Evolutionary conservation across 2,888 invertebrate species (phyloP), one percentile per base, ranked within the genome.

Genomic region (Odontocolon sp.): DNA sequence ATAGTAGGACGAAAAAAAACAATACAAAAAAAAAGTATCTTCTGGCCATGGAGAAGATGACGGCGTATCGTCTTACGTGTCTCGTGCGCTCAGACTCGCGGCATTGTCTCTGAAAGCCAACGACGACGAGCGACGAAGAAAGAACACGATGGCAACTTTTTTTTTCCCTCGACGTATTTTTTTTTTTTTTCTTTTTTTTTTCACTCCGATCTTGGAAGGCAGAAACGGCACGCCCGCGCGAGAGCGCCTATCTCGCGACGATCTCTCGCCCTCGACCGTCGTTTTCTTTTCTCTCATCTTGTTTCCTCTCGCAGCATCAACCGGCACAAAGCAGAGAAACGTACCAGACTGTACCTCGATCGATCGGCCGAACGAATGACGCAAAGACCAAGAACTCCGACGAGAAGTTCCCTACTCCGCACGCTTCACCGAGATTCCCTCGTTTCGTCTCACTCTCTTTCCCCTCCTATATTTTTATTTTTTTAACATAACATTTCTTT

Each of bases 21-120:
- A n/a, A 23, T 36, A n/a, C 26, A 42, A 61, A 18, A 18, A 31
- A 63, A 54, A 66, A 61, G 28, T 63, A 21, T 63, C 45, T 28
- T 36, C 68, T 45, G 50, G 40, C 31, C 50, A 67, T 57, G 50
- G 52, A 69, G 75, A 75, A 64, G 69, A 72, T 50, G 77, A 71
- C 57, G 71, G 42, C 61, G 71, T 77, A 77, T 77, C 77, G 56
- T 68, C 61, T 77, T 77, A 77, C 77, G 71, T 68, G 56, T 68
- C 54, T 72, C 72, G 71, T 71, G 71, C 67, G 68, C 31, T 68
- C 64, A 56, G 61, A 56, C 31, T 18, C 21, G 38, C 71, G 67
- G 71, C 54, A 72, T 71, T 71, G 72, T 77, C 72, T 77, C 63
- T 68, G 23, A 26, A 59, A 71, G 52, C 36, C 33, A 68, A 68